Evolutionary conservation across 2,888 invertebrate genomes (phyloP), one percentile per base, ranked within the genome.

Genomic region (Nomada hirtipes): DNA sequence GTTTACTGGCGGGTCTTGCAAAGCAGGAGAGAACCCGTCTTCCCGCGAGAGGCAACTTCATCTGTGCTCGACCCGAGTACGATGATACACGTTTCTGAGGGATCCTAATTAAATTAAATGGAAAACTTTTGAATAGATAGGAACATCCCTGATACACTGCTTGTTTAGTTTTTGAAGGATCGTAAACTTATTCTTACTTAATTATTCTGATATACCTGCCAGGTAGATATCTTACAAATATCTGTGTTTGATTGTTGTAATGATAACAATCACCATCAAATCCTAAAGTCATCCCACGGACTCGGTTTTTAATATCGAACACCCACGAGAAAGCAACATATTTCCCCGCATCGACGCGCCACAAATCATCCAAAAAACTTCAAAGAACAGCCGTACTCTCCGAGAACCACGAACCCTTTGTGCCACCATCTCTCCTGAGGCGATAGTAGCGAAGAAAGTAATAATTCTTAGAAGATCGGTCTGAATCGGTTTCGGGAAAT

Each of bases 1-100:
- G 83, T 81, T 77, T 77, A 68, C 74, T 57, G 50, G 61, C 77
- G 44, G 47, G 59, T 75, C 65, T 72, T 53, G 74, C 79, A 70
- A 78, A 79, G 72, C 71, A 65, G 61, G 57, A 55, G n/a, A 20
- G 44, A 36, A 63, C 52, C 67, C 47, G 36, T 69, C 52, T 42
- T 64, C 63, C 67, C 70, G 36, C 36, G 60, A 57, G 59, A 71
- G 53, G 71, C 60, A 75, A 81, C 69, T 84, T 81, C 71, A 57
- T 80, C 67, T 26, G 50, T 69, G 42, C 72, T 69, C 64, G 64
- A 64, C 73, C 75, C 61, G 44, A 61, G 36, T 26, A 2, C 2
- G 26, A 26, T 26, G 26, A 26, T 26, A 26, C 26, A 26, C 26
- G 26, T 0, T 26, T 26, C 0, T 26, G 0, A 26, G 0, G 26